A percentile compares a stretch with the other conserved stretches of the same genome.
phyloP scores from a whole-genome alignment of 2,797 vertebrate species.

The Notoglanidium macrostoma region DNA sequence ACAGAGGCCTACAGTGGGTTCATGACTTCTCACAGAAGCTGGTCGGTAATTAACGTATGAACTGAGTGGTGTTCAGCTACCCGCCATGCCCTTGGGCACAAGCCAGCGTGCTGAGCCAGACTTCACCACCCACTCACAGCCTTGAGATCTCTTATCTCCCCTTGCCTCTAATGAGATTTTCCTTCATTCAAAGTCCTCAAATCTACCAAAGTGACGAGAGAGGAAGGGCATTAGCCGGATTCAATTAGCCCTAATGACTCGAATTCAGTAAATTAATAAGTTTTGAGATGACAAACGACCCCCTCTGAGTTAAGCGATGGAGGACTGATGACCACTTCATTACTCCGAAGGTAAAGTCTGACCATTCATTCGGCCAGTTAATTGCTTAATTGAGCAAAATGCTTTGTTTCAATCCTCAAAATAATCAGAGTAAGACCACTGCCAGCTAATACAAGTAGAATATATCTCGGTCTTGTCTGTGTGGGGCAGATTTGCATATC shows the following conservation, averaged over 20 bases:
- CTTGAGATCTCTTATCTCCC: slow-evolving; percentile 72
- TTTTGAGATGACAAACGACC: slow-evolving; percentile 42
- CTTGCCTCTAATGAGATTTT: slow-evolving; percentile 59
- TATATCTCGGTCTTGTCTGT: background rate
- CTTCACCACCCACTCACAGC: slow-evolving; percentile 74
- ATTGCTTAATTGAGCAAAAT: slow-evolving; percentile 26
- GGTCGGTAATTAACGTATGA: slow-evolving; percentile 78
- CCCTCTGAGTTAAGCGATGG: slow-evolving; percentile 77
- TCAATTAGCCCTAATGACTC: slow-evolving; percentile 92
- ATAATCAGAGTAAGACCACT: background rate
- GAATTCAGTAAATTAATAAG: slow-evolving; percentile 81
- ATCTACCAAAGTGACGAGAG: slow-evolving; percentile 74
- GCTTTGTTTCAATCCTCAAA: slow-evolving; percentile 40
- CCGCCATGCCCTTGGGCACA: slow-evolving; percentile 74
- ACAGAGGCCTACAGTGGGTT: slow-evolving; percentile 36
- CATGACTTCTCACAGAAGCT: slow-evolving; percentile 66
- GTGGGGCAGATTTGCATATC: background rate
- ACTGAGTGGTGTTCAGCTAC: slow-evolving; percentile 76
- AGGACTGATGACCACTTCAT: slow-evolving; percentile 87
- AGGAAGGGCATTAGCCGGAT: slow-evolving; percentile 84
- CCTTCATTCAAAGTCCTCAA: slow-evolving; percentile 62
- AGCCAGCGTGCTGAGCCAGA: slow-evolving; percentile 74
- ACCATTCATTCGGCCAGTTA: slow-evolving; percentile 21
- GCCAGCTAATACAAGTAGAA: background rate
- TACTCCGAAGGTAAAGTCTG: slow-evolving; percentile 82